Conservation (phyloP, 2,113 vertebrate genomes). For the Sinocyclocheilus anshuiensis region DNA sequence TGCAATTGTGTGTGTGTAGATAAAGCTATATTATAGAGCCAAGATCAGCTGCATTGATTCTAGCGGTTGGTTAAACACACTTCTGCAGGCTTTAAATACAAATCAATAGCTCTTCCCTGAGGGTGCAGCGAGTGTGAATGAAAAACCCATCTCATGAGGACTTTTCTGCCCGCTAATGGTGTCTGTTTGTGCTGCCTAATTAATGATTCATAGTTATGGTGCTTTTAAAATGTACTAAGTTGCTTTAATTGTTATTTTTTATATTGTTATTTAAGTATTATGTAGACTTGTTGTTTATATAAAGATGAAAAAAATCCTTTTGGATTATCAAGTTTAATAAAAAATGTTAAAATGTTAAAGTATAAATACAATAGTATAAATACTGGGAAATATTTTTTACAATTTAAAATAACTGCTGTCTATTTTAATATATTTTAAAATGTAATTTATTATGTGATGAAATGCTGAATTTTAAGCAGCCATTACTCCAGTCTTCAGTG, state of each 20-base stretch:
- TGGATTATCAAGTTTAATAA: neutral
- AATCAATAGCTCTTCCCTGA: slow-evolving; percentile 59
- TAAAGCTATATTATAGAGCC: slow-evolving; percentile 31
- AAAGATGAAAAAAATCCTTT: neutral
- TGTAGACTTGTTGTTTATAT: neutral
- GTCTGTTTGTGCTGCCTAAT: slow-evolving; percentile 61
- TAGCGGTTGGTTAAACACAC: slow-evolving; percentile 57
- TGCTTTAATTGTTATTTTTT: neutral
- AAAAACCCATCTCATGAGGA: slow-evolving; percentile 59
- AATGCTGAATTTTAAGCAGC: neutral
- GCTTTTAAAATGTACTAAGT: neutral
- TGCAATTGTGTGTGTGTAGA: slow-evolving; percentile 4
- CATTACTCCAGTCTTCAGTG: neutral
- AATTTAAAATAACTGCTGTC: no score
- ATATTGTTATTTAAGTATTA: neutral
- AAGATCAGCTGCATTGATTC: slow-evolving; percentile 58
- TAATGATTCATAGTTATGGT: slow-evolving; percentile 29
- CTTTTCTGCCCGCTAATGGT: slow-evolving; percentile 60
- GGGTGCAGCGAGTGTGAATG: slow-evolving; percentile 52
- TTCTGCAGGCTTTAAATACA: slow-evolving; percentile 63
- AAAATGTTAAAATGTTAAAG: no score
- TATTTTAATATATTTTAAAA: neutral
- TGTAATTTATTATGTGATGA: neutral
- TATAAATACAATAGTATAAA: no score
- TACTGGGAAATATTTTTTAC: no score